Conservation (phyloP, 2,797 vertebrate genomes). For the Lophius americanus region DNA sequence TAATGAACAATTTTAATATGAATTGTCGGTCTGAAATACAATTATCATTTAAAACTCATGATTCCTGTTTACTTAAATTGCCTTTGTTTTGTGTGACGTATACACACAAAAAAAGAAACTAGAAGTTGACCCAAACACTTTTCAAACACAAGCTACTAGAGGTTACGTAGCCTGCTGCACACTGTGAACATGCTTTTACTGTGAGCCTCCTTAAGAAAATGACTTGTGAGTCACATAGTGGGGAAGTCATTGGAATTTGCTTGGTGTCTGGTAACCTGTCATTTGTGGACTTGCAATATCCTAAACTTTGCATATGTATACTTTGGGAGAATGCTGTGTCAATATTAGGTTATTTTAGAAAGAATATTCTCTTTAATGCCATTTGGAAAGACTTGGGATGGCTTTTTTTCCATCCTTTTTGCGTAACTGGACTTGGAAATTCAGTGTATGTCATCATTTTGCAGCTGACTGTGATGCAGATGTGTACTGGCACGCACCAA, state of each 20-base stretch:
- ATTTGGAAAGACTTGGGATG: slow-evolving; percentile 4
- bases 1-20: no score
- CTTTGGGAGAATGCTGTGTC: not conserved
- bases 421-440: slow-evolving; percentile 16
- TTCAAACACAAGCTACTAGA: no score
- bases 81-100: no score
- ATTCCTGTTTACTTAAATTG: no score
- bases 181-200: slow-evolving; percentile 12
- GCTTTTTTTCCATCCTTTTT: slow-evolving; percentile 20
- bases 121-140: no score
- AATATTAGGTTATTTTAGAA: not conserved
- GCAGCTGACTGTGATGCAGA: slow-evolving; percentile 10
- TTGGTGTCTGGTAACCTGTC: slow-evolving; percentile 2
- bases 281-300: slow-evolving; percentile 14
- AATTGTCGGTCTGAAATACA: no score
- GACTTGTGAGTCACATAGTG: no score
- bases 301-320: not conserved
- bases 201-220: slow-evolving; percentile 9
- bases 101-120: no score
- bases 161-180: not conserved
- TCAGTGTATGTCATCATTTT: slow-evolving; percentile 8
- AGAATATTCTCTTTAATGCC: not conserved
- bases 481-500: slow-evolving; percentile 17
- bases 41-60: no score
- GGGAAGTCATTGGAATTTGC: not conserved